Conservation (phyloP, 2,888 invertebrate genomes). For the Cephus sareptanus region DNA sequence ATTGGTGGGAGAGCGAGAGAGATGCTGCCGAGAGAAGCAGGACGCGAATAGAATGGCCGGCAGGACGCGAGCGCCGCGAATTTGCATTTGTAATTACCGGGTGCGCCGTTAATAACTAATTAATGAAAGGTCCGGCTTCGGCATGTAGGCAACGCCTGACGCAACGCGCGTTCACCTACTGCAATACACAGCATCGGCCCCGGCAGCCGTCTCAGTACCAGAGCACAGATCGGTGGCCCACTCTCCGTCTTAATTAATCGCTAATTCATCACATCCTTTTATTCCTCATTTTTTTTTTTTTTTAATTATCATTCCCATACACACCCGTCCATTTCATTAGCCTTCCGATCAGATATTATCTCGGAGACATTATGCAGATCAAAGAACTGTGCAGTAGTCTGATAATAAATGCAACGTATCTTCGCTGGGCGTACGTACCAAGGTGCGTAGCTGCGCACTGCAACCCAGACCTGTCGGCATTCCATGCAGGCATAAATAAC, state of each 20-base stretch:
- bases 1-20: background rate
- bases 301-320: background rate
- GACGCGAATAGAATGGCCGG: conserved; percentile 8
- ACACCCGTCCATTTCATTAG: background rate
- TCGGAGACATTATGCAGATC: background rate
- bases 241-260: conserved; percentile 45
- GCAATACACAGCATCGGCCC: background rate
- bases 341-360: background rate
- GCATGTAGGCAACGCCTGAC: background rate
- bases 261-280: conserved; percentile 44
- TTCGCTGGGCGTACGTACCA: background rate
- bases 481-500: background rate
- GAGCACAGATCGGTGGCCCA: conserved; percentile 23
- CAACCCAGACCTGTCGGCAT: background rate
- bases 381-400: background rate
- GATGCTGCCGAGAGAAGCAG: background rate
- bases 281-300: background rate
- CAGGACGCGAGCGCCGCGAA: conserved; percentile 13
- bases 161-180: background rate
- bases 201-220: background rate
- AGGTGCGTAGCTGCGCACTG: background rate
- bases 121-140: conserved; percentile 46
- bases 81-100: conserved; percentile 37
- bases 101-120: conserved; percentile 55
- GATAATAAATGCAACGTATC: background rate